A percentile compares a stretch with the other conserved stretches of the same genome.
phyloP scores from a whole-genome alignment of 2,113 vertebrate genomes.

The Ursus arctos region DNA sequence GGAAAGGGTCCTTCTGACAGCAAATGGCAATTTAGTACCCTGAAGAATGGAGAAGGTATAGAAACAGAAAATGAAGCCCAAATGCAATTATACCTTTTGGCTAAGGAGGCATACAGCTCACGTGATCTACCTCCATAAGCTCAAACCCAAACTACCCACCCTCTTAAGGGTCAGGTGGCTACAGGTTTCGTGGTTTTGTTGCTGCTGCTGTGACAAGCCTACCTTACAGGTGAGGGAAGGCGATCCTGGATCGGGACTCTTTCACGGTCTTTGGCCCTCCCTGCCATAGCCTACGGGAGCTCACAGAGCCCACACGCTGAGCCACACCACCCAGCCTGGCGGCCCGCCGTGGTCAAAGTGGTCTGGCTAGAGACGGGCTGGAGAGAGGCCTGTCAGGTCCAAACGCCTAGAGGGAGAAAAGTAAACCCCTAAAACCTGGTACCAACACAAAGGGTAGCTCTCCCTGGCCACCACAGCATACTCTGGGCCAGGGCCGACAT shows the following conservation, averaged over 20 bases:
- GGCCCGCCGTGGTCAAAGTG: neutral
- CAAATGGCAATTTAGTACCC: neutral
- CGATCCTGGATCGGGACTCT: neutral
- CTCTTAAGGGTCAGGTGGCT: neutral
- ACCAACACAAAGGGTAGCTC: neutral
- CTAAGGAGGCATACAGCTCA: neutral
- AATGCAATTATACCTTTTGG: neutral
- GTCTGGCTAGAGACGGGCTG: neutral
- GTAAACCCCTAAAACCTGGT: neutral
- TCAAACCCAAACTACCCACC: neutral
- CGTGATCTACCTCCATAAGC: neutral
- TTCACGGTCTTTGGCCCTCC: neutral
- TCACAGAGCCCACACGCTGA: neutral
- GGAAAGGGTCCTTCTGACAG: neutral
- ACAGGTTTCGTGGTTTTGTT: neutral
- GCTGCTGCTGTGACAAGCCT: neutral
- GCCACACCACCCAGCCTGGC: neutral
- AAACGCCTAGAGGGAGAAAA: neutral
- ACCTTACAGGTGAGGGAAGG: neutral
- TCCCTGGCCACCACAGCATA: neutral
- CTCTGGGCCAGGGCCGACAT: neutral
- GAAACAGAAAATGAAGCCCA: neutral
- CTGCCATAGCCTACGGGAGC: neutral
- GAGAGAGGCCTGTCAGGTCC: neutral
- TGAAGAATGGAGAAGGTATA: neutral